phyloP scores from a whole-genome alignment of 2,888 invertebrate species.

The Cephus sareptanus region DNA sequence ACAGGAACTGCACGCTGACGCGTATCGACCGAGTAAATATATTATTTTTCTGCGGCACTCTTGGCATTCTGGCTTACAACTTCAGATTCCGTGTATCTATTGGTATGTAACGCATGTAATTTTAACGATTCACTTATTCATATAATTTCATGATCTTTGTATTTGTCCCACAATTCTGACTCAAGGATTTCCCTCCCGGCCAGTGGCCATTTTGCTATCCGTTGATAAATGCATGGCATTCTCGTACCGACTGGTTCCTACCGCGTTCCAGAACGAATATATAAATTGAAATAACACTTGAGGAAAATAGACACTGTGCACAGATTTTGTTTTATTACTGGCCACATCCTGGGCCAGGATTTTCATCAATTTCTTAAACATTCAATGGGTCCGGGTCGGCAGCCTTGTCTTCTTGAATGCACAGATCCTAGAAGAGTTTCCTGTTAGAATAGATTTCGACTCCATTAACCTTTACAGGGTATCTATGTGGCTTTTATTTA shows the following conservation, averaged over 20 bases:
- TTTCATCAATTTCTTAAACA: background rate
- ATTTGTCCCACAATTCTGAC: background rate
- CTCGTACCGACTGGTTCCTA: constrained; percentile 63
- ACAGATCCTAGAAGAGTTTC: background rate
- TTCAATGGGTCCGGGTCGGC: background rate
- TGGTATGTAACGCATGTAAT: background rate
- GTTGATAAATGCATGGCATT: constrained; percentile 64
- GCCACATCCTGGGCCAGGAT: background rate
- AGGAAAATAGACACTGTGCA: constrained; percentile 4
- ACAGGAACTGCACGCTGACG: constrained; percentile 40
- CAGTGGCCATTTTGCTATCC: constrained; percentile 65
- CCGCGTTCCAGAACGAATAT: constrained; percentile 35
- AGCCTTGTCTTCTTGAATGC: background rate
- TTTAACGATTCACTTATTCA: background rate
- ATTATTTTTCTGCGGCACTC: constrained; percentile 27
- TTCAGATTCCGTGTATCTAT: background rate
- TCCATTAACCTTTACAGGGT: background rate
- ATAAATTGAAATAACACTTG: constrained; percentile 1
- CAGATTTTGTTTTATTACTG: constrained; percentile 11
- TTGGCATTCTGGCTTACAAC: constrained; percentile 3
- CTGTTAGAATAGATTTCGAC: background rate
- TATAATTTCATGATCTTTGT: background rate
- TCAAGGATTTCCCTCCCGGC: background rate
- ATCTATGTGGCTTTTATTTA: background rate
- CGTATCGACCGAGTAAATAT: constrained; percentile 58